Percentiles rank a stretch among this genome's conserved stretches.
Evolutionary conservation across 2,888 invertebrate genomes (phyloP).

Genomic region (Agrotis exclamationis): DNA sequence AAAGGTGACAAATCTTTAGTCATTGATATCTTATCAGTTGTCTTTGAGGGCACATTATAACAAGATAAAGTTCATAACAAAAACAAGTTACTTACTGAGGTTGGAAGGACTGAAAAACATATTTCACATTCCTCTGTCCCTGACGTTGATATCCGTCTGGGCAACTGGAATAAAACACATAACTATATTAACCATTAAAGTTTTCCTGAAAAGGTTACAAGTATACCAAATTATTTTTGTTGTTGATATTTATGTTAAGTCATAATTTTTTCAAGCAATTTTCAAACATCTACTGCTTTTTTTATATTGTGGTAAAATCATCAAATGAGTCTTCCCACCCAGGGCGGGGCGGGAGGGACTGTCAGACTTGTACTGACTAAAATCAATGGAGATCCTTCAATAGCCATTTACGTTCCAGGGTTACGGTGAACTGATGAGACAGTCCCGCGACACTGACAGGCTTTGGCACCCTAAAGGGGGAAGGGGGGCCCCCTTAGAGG

Average conservation of each 20-base stretch:
- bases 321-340: no score
- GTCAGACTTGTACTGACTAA: no score
- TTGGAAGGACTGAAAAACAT: conserved; percentile 96
- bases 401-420: no score
- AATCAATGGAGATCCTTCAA: no score
- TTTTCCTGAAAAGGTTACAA: not conserved
- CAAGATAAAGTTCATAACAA: conserved; percentile 39
- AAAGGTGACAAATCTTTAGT: conserved; percentile 40
- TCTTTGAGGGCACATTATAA: conserved; percentile 33
- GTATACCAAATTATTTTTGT: not conserved
- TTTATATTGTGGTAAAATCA: no score
- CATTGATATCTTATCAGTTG: conserved; percentile 45
- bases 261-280: not conserved
- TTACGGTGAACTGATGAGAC: no score
- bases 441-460: no score
- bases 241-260: not conserved
- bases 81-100: conserved; percentile 92
- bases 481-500: no score
- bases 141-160: conserved; percentile 93
- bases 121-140: conserved; percentile 98
- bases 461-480: no score
- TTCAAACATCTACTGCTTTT: no score
- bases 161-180: conserved; percentile 83
- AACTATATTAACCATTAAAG: conserved; percentile 3
- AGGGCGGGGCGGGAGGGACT: no score